Evolutionary conservation across 2,888 invertebrate species (phyloP), one percentile per base, ranked within the genome.

Genomic region (Aporophyla nigra): DNA sequence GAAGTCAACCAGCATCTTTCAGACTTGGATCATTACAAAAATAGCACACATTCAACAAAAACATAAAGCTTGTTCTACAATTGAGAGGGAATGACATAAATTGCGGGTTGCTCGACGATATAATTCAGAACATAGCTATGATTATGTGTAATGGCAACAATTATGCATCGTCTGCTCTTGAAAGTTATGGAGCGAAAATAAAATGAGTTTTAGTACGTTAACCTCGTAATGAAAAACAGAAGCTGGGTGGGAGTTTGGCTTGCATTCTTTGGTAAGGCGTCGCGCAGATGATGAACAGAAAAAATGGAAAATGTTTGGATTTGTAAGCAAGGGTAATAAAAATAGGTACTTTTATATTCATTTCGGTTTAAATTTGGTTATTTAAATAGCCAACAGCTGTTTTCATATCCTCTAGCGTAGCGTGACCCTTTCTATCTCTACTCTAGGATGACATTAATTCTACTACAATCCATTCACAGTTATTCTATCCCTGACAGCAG

Each of bases 131-230:
- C 66, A 78, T 61, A 66, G 58, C 71, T 65, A 71, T 74, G 71
- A 88, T 84, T 80, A 86, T 66, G 65, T 68, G 59, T 78, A 71
- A 86, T 84, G 74, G 54, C 71, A 82, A 84, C 68, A 86, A 88
- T 86, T 88, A 84, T 78, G 58, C 74, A 76, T 58, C 73, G 82
- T 80, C 74, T 84, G 88, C 76, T 86, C 85, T 84, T 78, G 70
- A 88, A 87, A 88, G 75, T 86, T 86, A 88, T 79, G 76, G 82
- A 82, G 88, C 88, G 83, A 84, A 82, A 82, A 86, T 74, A 84
- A 84, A 83, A 74, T 82, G 69, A 75, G 58, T 67, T 67, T 77
- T 71, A 75, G 86, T 84, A 56, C 87, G 69, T 86, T 87, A 72
- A 86, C 88, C 87, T 79, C 65, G 59, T 75, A 63, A 83, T 70